Conservation (phyloP, 1,140 invertebrate genomes). For the Pteromalus puparum region DNA sequence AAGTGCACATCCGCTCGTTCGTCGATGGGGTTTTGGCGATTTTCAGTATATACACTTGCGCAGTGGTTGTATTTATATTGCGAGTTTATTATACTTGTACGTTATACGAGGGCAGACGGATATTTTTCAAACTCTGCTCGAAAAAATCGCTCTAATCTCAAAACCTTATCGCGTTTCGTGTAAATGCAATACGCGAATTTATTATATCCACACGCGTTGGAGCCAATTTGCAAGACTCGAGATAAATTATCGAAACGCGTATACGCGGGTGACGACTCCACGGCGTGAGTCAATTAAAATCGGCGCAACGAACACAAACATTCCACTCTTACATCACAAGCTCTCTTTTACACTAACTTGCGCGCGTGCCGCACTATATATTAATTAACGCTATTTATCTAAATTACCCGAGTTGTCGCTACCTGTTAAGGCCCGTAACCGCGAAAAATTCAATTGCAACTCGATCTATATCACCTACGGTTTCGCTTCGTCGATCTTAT, state of each 20-base stretch:
- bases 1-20: not conserved
- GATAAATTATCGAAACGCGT: not conserved
- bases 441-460: not conserved
- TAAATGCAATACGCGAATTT: not conserved
- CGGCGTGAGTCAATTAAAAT: not conserved
- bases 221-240: too few species aligned
- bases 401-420: conserved; percentile 20
- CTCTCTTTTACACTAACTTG: not conserved
- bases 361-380: not conserved
- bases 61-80: too few species aligned
- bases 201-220: not conserved
- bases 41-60: too few species aligned
- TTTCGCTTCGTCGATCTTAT: not conserved
- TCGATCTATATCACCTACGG: not conserved
- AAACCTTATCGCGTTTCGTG: too few species aligned
- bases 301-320: not conserved
- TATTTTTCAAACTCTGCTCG: too few species aligned
- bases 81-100: too few species aligned
- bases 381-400: conserved; percentile 19
- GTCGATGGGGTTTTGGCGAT: too few species aligned
- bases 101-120: too few species aligned
- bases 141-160: too few species aligned
- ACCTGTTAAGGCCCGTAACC: not conserved
- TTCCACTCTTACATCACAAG: not conserved
- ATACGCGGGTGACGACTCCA: not conserved